Base-by-base conservation (phyloP, 2,113 vertebrate species). In the Helogale parvula region DNA sequence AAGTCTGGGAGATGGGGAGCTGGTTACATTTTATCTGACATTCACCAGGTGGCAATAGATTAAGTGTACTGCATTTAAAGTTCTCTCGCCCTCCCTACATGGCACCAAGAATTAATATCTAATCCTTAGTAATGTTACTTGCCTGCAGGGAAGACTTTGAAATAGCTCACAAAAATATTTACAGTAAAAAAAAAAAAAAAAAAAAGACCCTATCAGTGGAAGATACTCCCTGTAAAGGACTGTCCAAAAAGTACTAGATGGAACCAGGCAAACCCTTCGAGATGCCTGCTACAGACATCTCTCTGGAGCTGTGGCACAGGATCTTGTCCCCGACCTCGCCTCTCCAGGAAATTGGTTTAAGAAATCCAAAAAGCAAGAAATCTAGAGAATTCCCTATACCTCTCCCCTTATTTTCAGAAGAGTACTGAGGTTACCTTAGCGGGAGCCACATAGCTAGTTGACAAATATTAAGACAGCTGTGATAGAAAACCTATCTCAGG, bases 41-140 rank as follows among this genome's bases (percentile, higher is more conserved):
- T 79, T 97, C 96, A 23, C 96, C 96, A 96, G 98, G 93, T 98
- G 98, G 97, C 98, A 94, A 96, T 63, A 97, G 66, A 74, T 72
- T 13, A 94, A 65, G 31, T 1, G 13, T 10, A 16, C 14, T 83
- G 47, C 35, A 31, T 93, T 80, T 57, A 71, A 41, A 95, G 69
- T 14, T 79, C 68, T 83, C 88, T 52, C 47, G 25, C 7, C 52
- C 35, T 74, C 83, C 35, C 11, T 50, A 33, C 1, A 11, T 41
- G 41, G 7, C 47, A 71, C 86, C 60, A 77, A 84, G 69, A 81
- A n/a, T 87, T 90, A 77, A 84, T 60, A 69, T 82, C 38, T 76
- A 82, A 79, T 41, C 29, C 45, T 60, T 27, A 85, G 60, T 57
- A 71, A 41, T 50, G 41, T 16, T 65, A 65, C 19, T 84, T 84